Evolutionary conservation across 2,113 vertebrate species (phyloP).

Genomic region (Antigone vipio): DNA sequence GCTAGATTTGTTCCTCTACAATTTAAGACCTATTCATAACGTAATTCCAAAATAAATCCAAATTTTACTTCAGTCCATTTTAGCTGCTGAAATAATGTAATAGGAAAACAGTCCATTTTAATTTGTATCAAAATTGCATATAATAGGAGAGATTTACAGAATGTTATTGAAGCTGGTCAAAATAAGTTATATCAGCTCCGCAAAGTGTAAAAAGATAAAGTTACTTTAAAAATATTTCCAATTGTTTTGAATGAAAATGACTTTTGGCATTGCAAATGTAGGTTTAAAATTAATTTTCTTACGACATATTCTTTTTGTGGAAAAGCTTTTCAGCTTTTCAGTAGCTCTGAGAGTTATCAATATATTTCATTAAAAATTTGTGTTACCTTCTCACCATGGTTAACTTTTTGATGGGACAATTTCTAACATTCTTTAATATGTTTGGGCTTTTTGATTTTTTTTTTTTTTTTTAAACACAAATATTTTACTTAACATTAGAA

Average conservation of each 20-base stretch:
- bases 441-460: not conserved
- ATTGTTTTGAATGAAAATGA: not conserved
- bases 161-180: not conserved
- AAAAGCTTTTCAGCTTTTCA: not conserved
- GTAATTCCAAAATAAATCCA: not conserved
- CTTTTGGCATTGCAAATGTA: not conserved
- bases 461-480: not conserved
- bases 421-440: not conserved
- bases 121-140: not conserved
- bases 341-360: not conserved
- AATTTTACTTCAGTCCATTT: not conserved
- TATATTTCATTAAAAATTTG: not conserved
- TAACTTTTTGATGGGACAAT: not conserved
- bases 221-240: not conserved
- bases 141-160: not conserved
- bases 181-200: not conserved
- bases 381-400: not conserved
- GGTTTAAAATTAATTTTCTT: not conserved
- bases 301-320: not conserved
- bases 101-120: not conserved
- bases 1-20: not conserved
- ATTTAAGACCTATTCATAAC: not conserved
- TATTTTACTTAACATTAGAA: not conserved
- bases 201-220: not conserved
- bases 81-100: not conserved